Evolutionary conservation across 2,797 vertebrate genomes (phyloP), one percentile per base, ranked within the genome.

Genomic region (Limosa lapponica): DNA sequence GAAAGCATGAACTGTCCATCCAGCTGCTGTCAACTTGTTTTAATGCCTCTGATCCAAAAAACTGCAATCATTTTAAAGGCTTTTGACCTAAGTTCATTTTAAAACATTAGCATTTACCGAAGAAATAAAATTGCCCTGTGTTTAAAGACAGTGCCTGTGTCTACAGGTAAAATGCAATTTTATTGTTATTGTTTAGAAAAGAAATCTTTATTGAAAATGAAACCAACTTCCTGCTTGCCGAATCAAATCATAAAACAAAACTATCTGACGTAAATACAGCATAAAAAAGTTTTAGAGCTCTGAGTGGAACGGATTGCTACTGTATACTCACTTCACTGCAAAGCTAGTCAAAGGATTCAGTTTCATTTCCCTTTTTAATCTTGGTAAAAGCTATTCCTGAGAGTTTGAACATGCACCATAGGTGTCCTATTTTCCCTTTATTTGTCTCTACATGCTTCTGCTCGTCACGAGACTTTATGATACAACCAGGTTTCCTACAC

Each of bases 341-440:
- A 96, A 97, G 85, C 66, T 85, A 87, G 94, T 97, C 94, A 97
- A 89, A 97, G 89, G 61, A 89, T 96, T 95, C 82, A 18, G 39
- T 94, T 97, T 94, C 57, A 84, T 94, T 96, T 81, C 78, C 81
- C 96, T 94, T 97, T 97, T 94, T 98, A 97, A 97, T 97, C 96
- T 97, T 77, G 11, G 77, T 95, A 95, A 97, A 97, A 97, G 93
- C 95, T 90, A 8, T 97, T 97, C 97, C 95, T 94, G 85, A 80
- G 96, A 96, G 93, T 85, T 74, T 93, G 80, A 96, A 92, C 87
- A 87, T 94, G 88, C 94, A 96, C 95, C 88, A 59, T 92, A 96
- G 96, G 95, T 64, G 11, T 97, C 90, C 91, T 92, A 7, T 95
- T 96, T 97, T 97, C 89, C 95, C 87, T 96, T 97, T 97, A 93